Evolutionary conservation across 2,888 invertebrate genomes (phyloP).

Genomic region (Argyresthia goedartella): DNA sequence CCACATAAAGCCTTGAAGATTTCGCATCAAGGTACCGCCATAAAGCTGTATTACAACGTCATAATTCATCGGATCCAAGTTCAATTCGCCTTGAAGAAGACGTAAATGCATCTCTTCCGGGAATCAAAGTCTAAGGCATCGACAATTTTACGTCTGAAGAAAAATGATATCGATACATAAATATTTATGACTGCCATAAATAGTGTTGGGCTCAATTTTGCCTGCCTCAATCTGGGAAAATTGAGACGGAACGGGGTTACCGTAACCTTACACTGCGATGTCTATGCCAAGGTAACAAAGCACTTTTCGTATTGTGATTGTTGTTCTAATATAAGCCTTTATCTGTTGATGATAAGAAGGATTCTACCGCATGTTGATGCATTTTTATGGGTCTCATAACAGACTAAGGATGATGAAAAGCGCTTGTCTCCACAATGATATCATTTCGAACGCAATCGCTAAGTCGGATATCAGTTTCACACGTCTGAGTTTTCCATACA

Average conservation of each 20-base stretch:
- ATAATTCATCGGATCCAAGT: conserved; percentile 12
- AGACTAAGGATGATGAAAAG: neutral
- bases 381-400: neutral
- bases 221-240: conserved; percentile 31
- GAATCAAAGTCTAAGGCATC: conserved; percentile 10
- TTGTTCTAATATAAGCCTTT: neutral
- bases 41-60: conserved; percentile 3
- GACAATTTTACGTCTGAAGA: conserved; percentile 28
- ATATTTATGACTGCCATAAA: conserved; percentile 48
- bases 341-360: neutral
- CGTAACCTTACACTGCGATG: conserved; percentile 5
- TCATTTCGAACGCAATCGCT: neutral
- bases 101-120: conserved; percentile 12
- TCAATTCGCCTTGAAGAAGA: conserved; percentile 11
- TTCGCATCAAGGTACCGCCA: neutral
- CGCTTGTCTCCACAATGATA: neutral
- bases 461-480: too few relatives aligned
- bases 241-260: conserved; percentile 28
- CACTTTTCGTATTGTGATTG: neutral
- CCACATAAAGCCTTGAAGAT: neutral
- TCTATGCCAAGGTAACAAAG: neutral
- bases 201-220: conserved; percentile 30
- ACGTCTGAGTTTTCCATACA: too few relatives aligned
- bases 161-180: conserved; percentile 45
- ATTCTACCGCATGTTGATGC: neutral